Percentiles rank a stretch among this genome's conserved stretches.
phyloP scores from a whole-genome alignment of 2,888 invertebrate genomes.

The Vannuccia rotundouncinata region DNA sequence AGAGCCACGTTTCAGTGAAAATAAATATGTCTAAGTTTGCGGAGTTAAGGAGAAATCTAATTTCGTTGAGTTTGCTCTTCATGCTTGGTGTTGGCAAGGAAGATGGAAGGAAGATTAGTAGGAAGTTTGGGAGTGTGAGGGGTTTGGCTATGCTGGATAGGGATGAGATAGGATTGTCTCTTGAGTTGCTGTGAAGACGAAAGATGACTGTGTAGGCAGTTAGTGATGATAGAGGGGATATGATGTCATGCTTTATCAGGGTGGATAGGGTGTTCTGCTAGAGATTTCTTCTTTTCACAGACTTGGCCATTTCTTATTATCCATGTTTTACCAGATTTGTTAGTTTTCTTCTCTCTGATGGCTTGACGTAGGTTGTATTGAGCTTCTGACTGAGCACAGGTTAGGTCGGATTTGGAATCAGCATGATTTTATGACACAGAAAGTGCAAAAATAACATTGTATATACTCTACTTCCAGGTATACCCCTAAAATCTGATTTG shows the following conservation, averaged over 20 bases:
- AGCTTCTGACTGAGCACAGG: not conserved
- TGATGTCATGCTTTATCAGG: not conserved
- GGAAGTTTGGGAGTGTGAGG: constrained; percentile 17
- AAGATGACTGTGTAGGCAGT: too few species aligned
- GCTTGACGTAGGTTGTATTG: not conserved
- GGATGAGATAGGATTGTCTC: constrained; percentile 16
- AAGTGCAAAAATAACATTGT: too few species aligned
- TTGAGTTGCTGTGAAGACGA: constrained; percentile 12
- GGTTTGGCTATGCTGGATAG: constrained; percentile 16
- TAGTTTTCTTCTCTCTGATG: not conserved
- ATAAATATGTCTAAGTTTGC: constrained; percentile 20
- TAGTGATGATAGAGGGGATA: constrained; percentile 12
- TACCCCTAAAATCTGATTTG: too few species aligned
- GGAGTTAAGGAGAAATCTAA: constrained; percentile 20
- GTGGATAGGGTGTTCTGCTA: not conserved
- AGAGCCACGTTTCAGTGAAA: constrained; percentile 24
- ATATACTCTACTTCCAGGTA: too few species aligned
- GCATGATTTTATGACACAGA: too few species aligned
- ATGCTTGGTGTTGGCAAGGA: constrained; percentile 24
- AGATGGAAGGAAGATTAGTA: constrained; percentile 23
- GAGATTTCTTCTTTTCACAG: not conserved
- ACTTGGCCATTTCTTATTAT: not conserved
- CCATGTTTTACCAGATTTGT: not conserved
- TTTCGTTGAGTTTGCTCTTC: constrained; percentile 16
- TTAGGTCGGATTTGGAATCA: too few species aligned